Conservation (phyloP, 2,797 vertebrate genomes). For the Labroides dimidiatus region DNA sequence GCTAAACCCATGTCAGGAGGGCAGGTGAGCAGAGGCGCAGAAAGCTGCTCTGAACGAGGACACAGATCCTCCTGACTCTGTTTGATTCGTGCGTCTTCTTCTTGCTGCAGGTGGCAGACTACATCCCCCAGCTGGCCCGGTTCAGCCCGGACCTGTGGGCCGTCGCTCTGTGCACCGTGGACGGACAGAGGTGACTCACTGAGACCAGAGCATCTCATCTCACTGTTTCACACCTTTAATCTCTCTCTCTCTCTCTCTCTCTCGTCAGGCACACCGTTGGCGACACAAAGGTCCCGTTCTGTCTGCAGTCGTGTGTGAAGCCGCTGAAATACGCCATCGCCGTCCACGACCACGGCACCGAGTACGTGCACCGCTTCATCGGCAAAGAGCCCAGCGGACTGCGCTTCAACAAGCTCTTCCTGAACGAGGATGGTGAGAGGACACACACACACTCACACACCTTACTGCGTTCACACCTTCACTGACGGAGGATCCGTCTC, state of each 20-base stretch:
- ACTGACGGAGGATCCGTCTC: too few species aligned
- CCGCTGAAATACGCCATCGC: constrained; percentile 97
- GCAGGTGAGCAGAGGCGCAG: constrained; percentile 82
- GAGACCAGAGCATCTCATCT: too few species aligned
- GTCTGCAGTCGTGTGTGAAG: constrained; percentile 98
- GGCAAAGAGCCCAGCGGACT: constrained; percentile 98
- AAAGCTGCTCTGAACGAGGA: neutral
- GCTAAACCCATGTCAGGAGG: constrained; percentile 94
- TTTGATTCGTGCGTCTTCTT: neutral
- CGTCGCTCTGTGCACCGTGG: constrained; percentile 96
- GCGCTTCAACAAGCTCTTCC: constrained; percentile 98
- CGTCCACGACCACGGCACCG: constrained; percentile 96
- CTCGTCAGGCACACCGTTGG: constrained; percentile 92
- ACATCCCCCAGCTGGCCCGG: constrained; percentile 97
- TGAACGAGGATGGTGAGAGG: constrained; percentile 95
- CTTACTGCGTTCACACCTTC: too few species aligned
- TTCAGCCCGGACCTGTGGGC: constrained; percentile 98
- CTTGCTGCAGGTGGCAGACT: constrained; percentile 93
- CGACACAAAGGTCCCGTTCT: constrained; percentile 98
- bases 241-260: neutral
- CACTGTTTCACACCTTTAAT: too few species aligned
- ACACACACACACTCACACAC: neutral
- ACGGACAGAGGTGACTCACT: constrained; percentile 91
- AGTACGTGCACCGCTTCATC: constrained; percentile 97
- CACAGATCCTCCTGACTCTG: neutral